Conservation (phyloP, 2,888 invertebrate genomes). For the Nymphalis polychloros region DNA sequence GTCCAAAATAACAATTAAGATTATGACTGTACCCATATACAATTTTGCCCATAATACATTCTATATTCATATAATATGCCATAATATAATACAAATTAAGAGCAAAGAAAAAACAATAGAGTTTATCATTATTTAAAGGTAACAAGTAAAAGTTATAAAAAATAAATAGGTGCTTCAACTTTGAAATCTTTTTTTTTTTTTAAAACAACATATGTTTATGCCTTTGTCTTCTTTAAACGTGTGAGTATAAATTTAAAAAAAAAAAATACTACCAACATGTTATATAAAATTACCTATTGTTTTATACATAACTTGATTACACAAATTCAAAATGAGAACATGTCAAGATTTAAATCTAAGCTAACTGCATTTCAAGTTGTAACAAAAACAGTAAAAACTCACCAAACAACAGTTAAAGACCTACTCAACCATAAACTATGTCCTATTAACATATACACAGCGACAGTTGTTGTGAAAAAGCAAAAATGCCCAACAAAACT, state of each 20-base stretch:
- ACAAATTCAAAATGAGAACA: constrained; percentile 41
- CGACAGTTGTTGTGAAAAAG: constrained; percentile 30
- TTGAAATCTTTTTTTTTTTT: too few species aligned
- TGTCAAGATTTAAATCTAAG: constrained; percentile 49
- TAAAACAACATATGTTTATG: background rate
- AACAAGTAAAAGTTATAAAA: too few species aligned
- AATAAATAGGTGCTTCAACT: too few species aligned
- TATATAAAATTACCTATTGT: constrained; percentile 17
- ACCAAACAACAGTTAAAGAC: constrained; percentile 50
- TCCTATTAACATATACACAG: constrained; percentile 52
- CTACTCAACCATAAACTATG: constrained; percentile 60
- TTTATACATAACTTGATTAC: constrained; percentile 28
- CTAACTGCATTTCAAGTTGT: constrained; percentile 50
- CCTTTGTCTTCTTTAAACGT: background rate
- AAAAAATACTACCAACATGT: background rate
- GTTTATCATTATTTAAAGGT: too few species aligned
- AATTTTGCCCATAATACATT: too few species aligned
- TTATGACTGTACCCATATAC: too few species aligned
- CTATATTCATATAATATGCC: too few species aligned
- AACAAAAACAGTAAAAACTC: constrained; percentile 41
- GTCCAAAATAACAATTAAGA: too few species aligned
- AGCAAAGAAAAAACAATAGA: too few species aligned
- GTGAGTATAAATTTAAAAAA: background rate
- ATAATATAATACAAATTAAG: too few species aligned
- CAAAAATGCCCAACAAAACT: constrained; percentile 20